Evolutionary conservation across 2,797 vertebrate genomes (phyloP).

Genomic region (Brachyrhaphis roseni): DNA sequence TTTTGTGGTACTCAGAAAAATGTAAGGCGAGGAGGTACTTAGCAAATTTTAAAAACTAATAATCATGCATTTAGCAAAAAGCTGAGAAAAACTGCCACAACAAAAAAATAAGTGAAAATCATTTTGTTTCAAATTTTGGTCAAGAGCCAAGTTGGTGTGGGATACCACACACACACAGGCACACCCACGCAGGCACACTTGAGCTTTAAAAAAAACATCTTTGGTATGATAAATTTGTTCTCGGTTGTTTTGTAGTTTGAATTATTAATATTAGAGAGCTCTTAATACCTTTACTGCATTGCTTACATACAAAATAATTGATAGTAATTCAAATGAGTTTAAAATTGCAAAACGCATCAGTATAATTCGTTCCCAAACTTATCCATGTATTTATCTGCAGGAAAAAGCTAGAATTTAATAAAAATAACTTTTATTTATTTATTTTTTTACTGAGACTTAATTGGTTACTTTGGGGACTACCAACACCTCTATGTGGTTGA

Average conservation of each 20-base stretch:
- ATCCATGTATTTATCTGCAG: not conserved
- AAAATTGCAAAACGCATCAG: not conserved
- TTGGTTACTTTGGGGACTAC: not conserved
- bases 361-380: not conserved
- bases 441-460: not conserved
- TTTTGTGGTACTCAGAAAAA: not conserved
- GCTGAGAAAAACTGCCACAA: not conserved
- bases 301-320: not conserved
- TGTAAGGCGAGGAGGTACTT: not conserved
- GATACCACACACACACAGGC: not conserved
- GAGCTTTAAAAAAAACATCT: not conserved
- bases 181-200: not conserved
- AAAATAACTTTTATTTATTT: not conserved
- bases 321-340: not conserved
- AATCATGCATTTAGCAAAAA: not conserved
- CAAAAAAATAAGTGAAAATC: too few species aligned
- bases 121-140: not conserved
- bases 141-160: not conserved
- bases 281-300: not conserved
- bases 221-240: not conserved
- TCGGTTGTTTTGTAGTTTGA: not conserved
- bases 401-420: not conserved
- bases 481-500: not conserved
- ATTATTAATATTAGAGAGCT: not conserved
- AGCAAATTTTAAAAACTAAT: not conserved